Evolutionary conservation across 2,113 vertebrate genomes (phyloP), one percentile per base, ranked within the genome.

Genomic region (Eupsittula cactorum): DNA sequence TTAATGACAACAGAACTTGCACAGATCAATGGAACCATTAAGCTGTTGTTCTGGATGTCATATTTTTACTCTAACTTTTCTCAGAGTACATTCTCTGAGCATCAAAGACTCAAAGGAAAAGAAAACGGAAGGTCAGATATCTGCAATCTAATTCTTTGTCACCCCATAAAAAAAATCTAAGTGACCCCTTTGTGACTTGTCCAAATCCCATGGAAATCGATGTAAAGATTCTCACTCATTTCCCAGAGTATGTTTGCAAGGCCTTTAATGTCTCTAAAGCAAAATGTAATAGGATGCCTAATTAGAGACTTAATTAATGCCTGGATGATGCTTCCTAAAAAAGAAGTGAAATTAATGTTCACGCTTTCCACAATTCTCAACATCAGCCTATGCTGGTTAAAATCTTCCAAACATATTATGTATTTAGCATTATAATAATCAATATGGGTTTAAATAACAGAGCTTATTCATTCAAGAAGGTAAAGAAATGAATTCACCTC

Each of bases 231-330:
- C 65, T 39, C 44, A 84, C 39, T 64, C 83, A 91, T 86, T 42
- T 92, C 73, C 68, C 41, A 78, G 53, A 67, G 64, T 29, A 49
- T 41, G 28, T 71, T 60, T 83, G 74, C 81, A 52, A 88, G 83
- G 50, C 59, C 83, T 86, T 92, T 82, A 93, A 92, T 0, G 1
- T 84, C 73, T 91, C 64, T 59, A 57, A 60, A 92, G 65, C 28
- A 86, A 96, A 95, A 89, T 69, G 49, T 80, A 95, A 79, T n/a
- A 67, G 24, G 52, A 68, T 85, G 35, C 62, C n/a, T 92, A 83
- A 87, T 92, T 90, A 85, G 74, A 76, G 75, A 65, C 78, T 94
- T 94, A 91, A 87, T 92, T 91, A 95, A 85, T 87, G 77, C 63
- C 53, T 76, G 59, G 74, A 65, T 50, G 37, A 73, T 63, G 41